phyloP scores from a whole-genome alignment of 2,113 vertebrate species.

The Silurus asotus region DNA sequence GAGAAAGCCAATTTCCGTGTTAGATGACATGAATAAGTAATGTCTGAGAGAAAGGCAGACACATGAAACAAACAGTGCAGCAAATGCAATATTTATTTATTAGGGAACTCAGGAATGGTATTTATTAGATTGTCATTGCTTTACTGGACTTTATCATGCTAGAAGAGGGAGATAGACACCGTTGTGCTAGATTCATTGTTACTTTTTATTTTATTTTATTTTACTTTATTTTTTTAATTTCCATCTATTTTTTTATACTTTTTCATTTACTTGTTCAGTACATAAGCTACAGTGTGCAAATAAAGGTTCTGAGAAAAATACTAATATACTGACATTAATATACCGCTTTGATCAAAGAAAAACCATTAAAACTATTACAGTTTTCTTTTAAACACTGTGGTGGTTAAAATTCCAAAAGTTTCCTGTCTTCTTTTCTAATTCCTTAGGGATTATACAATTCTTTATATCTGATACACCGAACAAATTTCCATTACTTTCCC shows the following conservation, averaged over 20 bases:
- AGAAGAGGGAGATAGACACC: neutral
- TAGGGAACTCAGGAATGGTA: neutral
- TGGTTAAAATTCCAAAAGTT: neutral
- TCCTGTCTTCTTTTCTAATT: neutral
- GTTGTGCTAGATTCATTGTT: neutral
- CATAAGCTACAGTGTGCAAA: neutral
- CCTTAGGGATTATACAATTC: neutral
- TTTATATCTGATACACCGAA: neutral
- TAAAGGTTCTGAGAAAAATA: neutral
- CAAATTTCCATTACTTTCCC: constrained; percentile 17
- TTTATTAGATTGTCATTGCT: neutral
- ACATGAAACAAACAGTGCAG: neutral
- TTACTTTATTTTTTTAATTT: neutral
- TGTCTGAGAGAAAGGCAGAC: constrained; percentile 5
- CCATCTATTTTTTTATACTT: too few species aligned
- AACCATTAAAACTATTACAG: neutral
- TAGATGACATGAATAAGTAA: constrained; percentile 32
- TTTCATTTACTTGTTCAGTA: neutral
- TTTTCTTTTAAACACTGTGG: neutral
- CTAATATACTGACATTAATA: neutral
- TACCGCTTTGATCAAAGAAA: neutral
- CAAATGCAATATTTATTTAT: constrained; percentile 18
- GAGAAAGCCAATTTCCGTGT: constrained; percentile 49
- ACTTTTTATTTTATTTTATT: neutral
- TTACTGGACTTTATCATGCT: neutral